phyloP scores from a whole-genome alignment of 2,113 vertebrate genomes.

The Lasiurus cinereus region DNA sequence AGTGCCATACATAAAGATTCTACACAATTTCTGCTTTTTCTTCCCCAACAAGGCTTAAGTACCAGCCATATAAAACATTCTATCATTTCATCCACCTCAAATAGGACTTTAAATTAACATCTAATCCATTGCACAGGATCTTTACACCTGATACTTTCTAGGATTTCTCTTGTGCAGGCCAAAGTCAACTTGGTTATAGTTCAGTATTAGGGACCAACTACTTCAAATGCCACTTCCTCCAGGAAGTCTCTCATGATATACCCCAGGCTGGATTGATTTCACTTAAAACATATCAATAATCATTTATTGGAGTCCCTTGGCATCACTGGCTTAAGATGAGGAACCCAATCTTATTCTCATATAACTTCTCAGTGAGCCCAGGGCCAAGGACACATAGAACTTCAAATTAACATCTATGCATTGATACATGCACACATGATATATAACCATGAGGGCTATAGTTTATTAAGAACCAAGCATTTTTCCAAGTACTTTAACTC shows the following conservation, averaged over 20 bases:
- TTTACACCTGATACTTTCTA: not conserved
- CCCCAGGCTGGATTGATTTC: not conserved
- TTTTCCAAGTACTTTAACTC: not conserved
- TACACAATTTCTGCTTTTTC: not conserved
- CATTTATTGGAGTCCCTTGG: not conserved
- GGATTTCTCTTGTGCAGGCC: not conserved
- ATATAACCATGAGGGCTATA: not conserved
- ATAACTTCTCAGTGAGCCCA: not conserved
- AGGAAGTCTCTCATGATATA: not conserved
- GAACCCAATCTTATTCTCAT: not conserved
- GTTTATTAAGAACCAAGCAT: not conserved
- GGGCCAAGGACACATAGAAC: not conserved
- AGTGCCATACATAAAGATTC: no score
- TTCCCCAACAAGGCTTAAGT: not conserved
- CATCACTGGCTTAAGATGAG: not conserved
- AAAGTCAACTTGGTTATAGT: not conserved
- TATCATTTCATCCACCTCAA: not conserved
- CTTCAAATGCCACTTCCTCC: not conserved
- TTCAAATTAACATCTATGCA: not conserved
- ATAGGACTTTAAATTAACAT: no score
- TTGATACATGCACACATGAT: not conserved
- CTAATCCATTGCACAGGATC: not conserved
- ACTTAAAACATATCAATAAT: not conserved
- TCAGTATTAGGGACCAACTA: not conserved
- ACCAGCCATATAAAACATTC: not conserved